Base-by-base conservation (phyloP, 2,888 invertebrate genomes). In the Dynastes hyllus region DNA sequence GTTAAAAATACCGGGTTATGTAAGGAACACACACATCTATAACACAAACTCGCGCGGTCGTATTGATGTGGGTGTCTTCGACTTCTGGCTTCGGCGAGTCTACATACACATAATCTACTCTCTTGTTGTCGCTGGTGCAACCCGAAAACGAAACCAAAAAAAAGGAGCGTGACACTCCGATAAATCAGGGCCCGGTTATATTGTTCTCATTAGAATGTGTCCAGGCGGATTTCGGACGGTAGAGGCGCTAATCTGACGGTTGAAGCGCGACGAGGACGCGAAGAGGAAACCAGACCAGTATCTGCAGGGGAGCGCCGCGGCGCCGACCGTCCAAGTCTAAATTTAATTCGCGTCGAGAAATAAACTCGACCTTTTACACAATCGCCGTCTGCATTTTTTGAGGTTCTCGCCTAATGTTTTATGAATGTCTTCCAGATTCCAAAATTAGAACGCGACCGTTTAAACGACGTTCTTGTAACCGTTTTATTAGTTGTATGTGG, bases 321-420 rank as follows among this genome's bases (percentile, higher is more conserved):
- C 86, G 85, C 86, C 85, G 84, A 83, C 78, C 84, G 82, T 82
- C 83, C 78, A 81, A 66, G 45, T 81, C 83, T 82, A 83, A 84
- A 83, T 82, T 84, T 87, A 86, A 86, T 85, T 81, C 82, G 86
- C 85, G 84, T 85, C 85, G 84, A 86, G 84, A 86, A 87, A 86
- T 86, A 86, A 85, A 85, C 81, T 80, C 84, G 85, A 85, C 86
- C 85, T 86, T 86, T 86, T 86, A 84, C 84, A 84, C 84, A 84
- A 85, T 84, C 84, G 81, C 80, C 81, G 85, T 85, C 85, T 85
- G 83, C 86, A 84, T 85, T 83, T 90, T 90, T 89, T 88, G 86
- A 83, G 66, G 69, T 55, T 76, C 77, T 73, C 73, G 75, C 75
- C 69, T 66, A 80, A 78, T 75, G 78, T 80, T 80, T 80, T 75